Percentiles rank a stretch among this genome's conserved stretches.
Conservation (phyloP, 2,797 vertebrate genomes). For the Yasuhikotakia modesta region DNA sequence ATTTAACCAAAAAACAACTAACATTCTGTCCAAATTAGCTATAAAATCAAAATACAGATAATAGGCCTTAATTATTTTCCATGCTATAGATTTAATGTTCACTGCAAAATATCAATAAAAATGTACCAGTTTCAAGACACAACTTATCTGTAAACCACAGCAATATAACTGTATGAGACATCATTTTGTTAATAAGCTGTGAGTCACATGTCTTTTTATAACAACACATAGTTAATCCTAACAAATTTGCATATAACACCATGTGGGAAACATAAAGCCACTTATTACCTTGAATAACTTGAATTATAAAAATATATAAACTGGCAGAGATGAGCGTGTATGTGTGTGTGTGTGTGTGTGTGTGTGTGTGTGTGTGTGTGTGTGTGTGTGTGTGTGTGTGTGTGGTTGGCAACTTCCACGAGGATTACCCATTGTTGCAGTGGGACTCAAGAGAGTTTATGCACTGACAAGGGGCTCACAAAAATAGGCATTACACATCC, state of each 20-base stretch:
- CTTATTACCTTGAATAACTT: slow-evolving; percentile 59
- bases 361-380: slow-evolving; percentile 42
- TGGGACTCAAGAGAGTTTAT: slow-evolving; percentile 10
- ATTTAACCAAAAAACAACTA: neutral
- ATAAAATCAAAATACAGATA: neutral
- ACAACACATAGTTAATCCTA: slow-evolving; percentile 49
- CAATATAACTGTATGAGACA: neutral
- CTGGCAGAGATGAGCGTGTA: slow-evolving; percentile 42
- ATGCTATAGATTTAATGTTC: neutral
- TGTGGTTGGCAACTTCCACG: neutral
- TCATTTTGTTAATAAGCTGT: slow-evolving; percentile 10
- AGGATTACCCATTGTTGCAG: slow-evolving; percentile 19
- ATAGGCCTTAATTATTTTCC: neutral
- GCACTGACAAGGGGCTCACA: neutral
- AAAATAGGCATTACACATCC: no score
- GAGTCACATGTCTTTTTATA: slow-evolving; percentile 48
- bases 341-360: neutral
- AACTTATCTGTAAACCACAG: neutral
- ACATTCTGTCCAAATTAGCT: neutral
- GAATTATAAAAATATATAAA: slow-evolving; percentile 48
- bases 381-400: neutral
- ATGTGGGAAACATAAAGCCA: no score
- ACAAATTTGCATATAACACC: slow-evolving; percentile 65
- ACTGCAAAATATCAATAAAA: neutral
- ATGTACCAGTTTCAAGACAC: neutral